Evolutionary conservation across 1,140 invertebrate species (phyloP), one percentile per base, ranked within the genome.

Genomic region (Gonioctena quinquepunctata): DNA sequence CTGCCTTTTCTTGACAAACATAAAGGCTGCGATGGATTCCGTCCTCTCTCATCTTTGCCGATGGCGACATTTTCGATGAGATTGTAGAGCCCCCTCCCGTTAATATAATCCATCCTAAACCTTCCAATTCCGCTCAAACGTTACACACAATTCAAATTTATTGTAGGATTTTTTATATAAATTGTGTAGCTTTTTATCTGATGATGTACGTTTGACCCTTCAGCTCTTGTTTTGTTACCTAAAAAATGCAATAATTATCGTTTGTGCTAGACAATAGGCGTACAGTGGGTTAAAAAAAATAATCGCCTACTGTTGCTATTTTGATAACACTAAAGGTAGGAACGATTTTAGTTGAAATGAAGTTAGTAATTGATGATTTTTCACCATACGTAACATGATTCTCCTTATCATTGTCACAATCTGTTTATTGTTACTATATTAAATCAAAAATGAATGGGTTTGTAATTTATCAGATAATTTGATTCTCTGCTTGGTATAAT

Each of bases 71-170:
- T 69, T 90, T 90, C 66, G 89, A 90, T 73, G 88, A 87, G 64
- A 85, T 89, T 72, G 85, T 88, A 68, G 87, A 88, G 65, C 89
- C 89, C 49, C 89, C 89, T 52, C 88, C 89, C 21, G 88, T 90
- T 59, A 89, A 90, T 76, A 90, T 90, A 78, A 86, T 90, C 66
- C 89, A 90, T 82, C 89, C 88, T 25, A 88, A 86, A 81, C 87
- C 87, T 52, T 82, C 86, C 70, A 80, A 73, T 68, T 52, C 66
- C 72, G 73, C 73, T 68, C 70, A 69, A 70, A 69, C 67, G 28
- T 59, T 71, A 60, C 70, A 72, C 42, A 57, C 48, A 48, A 73
- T 75, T 65, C 50, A 69, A 48, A 27, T 71, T 61, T 62, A 62
- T 42, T 66, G 69, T 18, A n/a, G n/a, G n/a, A 23, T 70, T 18